A percentile compares a stretch with the other conserved stretches of the same genome.
phyloP scores from a whole-genome alignment of 2,797 vertebrate species.

The Streptopelia turtur region DNA sequence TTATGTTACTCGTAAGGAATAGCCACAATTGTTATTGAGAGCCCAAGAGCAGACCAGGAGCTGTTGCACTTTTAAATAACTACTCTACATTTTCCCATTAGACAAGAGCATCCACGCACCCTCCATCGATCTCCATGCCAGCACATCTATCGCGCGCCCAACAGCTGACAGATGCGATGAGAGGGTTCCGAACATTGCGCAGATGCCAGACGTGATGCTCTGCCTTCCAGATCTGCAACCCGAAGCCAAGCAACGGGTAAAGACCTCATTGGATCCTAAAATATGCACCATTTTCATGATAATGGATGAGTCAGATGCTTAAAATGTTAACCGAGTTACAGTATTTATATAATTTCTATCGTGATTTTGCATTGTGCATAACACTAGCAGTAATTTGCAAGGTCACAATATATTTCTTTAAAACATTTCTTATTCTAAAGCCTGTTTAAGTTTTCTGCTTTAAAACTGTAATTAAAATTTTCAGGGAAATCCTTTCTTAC shows the following conservation, averaged over 20 bases:
- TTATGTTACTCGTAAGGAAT: fast-evolving
- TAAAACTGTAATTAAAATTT: slow-evolving; percentile 46
- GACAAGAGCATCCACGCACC: neutral
- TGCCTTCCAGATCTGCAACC: neutral
- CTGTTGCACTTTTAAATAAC: neutral
- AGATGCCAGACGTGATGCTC: neutral
- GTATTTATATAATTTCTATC: neutral
- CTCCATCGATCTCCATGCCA: neutral
- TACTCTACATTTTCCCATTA: fast-evolving
- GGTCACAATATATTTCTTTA: neutral
- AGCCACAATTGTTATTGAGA: fast-evolving
- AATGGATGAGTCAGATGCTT: slow-evolving; percentile 30
- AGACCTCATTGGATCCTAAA: neutral
- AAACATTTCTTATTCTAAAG: neutral
- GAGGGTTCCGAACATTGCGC: neutral
- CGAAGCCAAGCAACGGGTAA: neutral
- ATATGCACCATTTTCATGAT: slow-evolving; percentile 30
- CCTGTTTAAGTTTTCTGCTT: slow-evolving; percentile 8
- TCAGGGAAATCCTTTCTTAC: slow-evolving; percentile 6
- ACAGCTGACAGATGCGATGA: slow-evolving; percentile 11
- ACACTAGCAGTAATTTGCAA: neutral
- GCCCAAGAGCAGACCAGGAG: neutral
- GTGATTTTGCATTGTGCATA: neutral
- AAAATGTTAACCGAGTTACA: neutral
- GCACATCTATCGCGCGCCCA: neutral